Conservation (phyloP, 92 coral and sea anemone genomes). For the Parazoanthus darwini region DNA sequence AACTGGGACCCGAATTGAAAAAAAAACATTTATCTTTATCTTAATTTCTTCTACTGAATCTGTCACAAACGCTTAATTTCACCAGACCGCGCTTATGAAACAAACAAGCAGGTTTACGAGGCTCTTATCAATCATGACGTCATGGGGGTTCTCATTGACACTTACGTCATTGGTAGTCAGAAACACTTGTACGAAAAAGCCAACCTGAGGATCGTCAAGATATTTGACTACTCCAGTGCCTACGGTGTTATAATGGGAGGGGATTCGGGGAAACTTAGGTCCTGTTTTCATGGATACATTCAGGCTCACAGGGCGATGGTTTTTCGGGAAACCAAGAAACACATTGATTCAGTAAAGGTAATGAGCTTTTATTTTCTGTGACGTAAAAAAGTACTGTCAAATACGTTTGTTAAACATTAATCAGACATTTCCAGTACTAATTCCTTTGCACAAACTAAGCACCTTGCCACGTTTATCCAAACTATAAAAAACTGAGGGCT, state of each 20-base stretch:
- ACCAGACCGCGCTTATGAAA: slow-evolving; percentile 45
- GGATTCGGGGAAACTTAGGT: slow-evolving; percentile 50
- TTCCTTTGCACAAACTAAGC: neutral
- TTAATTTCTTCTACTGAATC: neutral
- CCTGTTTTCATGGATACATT: slow-evolving; percentile 52
- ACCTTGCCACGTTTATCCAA: neutral
- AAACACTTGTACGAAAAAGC: slow-evolving; percentile 56
- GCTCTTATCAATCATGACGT: slow-evolving; percentile 49
- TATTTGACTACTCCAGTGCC: slow-evolving; percentile 56
- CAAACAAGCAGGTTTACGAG: slow-evolving; percentile 51
- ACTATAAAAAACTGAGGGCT: too few relatives aligned
- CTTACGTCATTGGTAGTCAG: slow-evolving; percentile 60
- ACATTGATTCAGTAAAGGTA: slow-evolving; percentile 42
- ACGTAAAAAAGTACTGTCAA: neutral
- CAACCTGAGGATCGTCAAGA: slow-evolving; percentile 42
- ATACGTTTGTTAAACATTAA: neutral
- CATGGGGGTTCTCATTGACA: slow-evolving; percentile 60
- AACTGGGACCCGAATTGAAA: too few relatives aligned
- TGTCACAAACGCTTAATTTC: neutral
- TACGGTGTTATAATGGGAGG: slow-evolving; percentile 68
- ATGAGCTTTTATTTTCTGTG: neutral
- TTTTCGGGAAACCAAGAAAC: slow-evolving; percentile 40
- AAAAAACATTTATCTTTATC: neutral
- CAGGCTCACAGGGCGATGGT: slow-evolving; percentile 48
- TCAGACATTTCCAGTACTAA: neutral